A percentile compares a stretch with the other conserved stretches of the same genome.
phyloP scores from a whole-genome alignment of 2,797 vertebrate species.

The Bradypus variegatus region DNA sequence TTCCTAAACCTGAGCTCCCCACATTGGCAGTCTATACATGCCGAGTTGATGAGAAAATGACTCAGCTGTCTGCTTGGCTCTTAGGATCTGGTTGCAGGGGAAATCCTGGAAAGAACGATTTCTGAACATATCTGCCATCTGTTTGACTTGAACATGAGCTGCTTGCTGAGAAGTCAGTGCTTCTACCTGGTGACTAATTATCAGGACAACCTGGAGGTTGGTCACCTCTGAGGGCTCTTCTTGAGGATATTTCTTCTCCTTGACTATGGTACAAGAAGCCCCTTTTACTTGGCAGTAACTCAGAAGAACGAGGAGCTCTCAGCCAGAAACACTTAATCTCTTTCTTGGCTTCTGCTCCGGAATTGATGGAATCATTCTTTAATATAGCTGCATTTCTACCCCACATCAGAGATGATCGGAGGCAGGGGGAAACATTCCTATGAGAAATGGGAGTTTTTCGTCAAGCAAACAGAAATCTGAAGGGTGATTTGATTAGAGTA shows the following conservation, averaged over 20 bases:
- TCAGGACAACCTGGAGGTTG: not conserved
- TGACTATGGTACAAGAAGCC: not conserved
- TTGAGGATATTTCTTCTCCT: not conserved
- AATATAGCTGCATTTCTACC: constrained; percentile 44
- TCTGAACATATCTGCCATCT: constrained; percentile 40
- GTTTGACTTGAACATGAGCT: constrained; percentile 14
- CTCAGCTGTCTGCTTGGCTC: constrained; percentile 48
- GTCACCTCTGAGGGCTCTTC: not conserved
- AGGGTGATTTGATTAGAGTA: constrained; percentile 59
- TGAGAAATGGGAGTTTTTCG: constrained; percentile 51
- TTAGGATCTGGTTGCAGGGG: not conserved
- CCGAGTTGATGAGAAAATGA: constrained; percentile 40
- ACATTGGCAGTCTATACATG: not conserved
- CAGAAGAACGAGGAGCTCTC: constrained; percentile 6
- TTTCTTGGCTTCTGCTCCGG: not conserved
- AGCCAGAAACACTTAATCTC: constrained; percentile 49
- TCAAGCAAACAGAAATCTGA: constrained; percentile 54
- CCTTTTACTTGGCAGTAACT: not conserved
- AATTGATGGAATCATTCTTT: constrained; percentile 54
- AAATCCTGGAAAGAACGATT: constrained; percentile 48
- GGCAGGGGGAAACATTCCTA: constrained; percentile 30
- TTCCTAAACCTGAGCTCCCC: not conserved
- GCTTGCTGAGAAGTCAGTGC: not conserved
- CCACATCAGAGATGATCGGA: constrained; percentile 53
- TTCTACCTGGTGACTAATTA: constrained; percentile 1